phyloP scores from a whole-genome alignment of 1,140 invertebrate genomes.

The Microplitis mediator region DNA sequence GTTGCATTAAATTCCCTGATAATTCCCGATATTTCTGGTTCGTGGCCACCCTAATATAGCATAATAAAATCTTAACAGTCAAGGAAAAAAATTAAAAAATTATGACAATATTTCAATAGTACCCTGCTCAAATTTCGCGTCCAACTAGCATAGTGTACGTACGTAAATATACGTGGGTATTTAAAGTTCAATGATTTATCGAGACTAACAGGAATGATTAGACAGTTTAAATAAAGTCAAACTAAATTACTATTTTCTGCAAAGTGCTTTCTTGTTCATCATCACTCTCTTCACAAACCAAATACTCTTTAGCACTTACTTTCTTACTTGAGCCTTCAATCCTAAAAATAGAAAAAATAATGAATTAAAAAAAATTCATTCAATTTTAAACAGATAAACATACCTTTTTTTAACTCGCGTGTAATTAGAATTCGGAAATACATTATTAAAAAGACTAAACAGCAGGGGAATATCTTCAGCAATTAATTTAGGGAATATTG shows the following conservation, averaged over 20 bases:
- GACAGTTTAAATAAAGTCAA: not conserved
- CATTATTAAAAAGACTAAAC: constrained; percentile 96
- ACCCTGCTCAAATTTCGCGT: no score
- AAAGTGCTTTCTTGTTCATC: constrained; percentile 84
- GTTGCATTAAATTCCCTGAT: no score
- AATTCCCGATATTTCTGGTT: no score
- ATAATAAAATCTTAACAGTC: no score
- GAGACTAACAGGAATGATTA: no score
- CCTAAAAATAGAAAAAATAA: constrained; percentile 57
- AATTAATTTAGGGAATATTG: constrained; percentile 98
- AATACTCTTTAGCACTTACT: constrained; percentile 92
- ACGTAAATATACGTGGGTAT: no score
- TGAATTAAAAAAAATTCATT: constrained; percentile 10
- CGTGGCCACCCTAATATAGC: no score
- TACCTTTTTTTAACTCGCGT: constrained; percentile 90
- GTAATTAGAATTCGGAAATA: constrained; percentile 98
- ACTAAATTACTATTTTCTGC: constrained; percentile 86
- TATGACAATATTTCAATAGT: no score
- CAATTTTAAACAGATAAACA: constrained; percentile 14
- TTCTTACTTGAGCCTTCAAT: constrained; percentile 88
- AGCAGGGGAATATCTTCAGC: constrained; percentile 98
- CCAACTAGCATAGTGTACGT: no score
- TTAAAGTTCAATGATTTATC: no score
- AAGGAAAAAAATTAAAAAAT: no score
- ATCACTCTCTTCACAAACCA: constrained; percentile 91